Evolutionary conservation across 2,113 vertebrate genomes (phyloP).

Genomic region (Myocastor coypus): DNA sequence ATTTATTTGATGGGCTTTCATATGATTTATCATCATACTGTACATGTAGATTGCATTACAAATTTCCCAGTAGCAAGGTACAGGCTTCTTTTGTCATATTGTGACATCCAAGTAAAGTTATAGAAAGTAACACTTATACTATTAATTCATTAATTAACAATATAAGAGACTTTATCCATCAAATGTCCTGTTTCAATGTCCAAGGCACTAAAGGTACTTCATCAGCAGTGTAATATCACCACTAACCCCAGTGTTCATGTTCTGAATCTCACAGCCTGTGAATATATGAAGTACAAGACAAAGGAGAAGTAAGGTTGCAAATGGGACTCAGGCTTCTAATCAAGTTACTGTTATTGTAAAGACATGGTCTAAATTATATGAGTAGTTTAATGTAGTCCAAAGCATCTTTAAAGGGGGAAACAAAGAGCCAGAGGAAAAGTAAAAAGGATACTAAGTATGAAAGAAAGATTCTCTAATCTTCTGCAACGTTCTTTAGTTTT

Average conservation of each 20-base stretch:
- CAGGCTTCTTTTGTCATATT: constrained; percentile 61
- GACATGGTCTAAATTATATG: neutral
- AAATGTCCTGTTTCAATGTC: neutral
- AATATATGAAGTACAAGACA: neutral
- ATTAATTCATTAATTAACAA: constrained; percentile 18
- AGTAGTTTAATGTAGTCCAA: neutral
- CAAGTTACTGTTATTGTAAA: neutral
- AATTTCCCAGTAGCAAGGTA: constrained; percentile 63
- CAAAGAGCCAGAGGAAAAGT: neutral
- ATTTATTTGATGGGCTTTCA: constrained; percentile 57
- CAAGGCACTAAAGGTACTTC: neutral
- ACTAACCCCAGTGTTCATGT: neutral
- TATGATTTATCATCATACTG: constrained; percentile 82
- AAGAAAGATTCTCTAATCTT: too few species aligned
- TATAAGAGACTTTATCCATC: neutral
- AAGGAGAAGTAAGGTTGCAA: neutral
- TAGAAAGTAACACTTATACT: neutral
- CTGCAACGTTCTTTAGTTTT: neutral
- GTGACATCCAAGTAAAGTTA: constrained; percentile 65
- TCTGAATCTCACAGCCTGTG: neutral
- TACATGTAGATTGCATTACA: constrained; percentile 81
- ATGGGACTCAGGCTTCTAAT: neutral
- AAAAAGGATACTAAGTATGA: neutral
- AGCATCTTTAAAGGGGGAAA: neutral
- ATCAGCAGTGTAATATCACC: neutral